A percentile compares a stretch with the other conserved stretches of the same genome.
These are phyloP conservation scores for Apotomis turbidana DNA, from an alignment of 2,888 invertebrate genomes.

Conservation along the genomic window DNA sequence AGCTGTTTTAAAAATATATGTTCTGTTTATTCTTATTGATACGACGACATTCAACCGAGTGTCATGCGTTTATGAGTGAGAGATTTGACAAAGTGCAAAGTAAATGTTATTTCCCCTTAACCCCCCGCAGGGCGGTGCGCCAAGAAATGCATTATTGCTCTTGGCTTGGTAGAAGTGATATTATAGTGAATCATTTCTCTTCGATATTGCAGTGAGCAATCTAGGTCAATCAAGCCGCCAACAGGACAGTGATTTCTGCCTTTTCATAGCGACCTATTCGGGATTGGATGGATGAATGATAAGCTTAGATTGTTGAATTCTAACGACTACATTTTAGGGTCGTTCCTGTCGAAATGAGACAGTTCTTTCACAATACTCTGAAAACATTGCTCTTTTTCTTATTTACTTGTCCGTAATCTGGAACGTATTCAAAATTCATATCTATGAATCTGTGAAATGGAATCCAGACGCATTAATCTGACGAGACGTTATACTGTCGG, in stretches of 20 bases:
- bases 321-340: not conserved
- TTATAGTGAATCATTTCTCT: conserved; percentile 51
- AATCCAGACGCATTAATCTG: conserved; percentile 3
- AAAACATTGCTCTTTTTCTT: not conserved
- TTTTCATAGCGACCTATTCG: not conserved
- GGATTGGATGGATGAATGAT: not conserved
- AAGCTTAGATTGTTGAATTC: not conserved
- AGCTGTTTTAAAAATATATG: not conserved
- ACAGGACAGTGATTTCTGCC: conserved; percentile 1
- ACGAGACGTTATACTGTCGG: not conserved
- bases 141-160: conserved; percentile 65
- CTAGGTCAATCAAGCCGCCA: conserved; percentile 8
- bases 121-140: conserved; percentile 61
- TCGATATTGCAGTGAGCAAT: conserved; percentile 21
- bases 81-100: conserved; percentile 63
- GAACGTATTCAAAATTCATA: conserved; percentile 6
- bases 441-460: conserved; percentile 7
- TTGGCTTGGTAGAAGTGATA: conserved; percentile 57
- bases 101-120: conserved; percentile 61
- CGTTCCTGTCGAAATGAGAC: conserved; percentile 6
- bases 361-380: conserved; percentile 1
- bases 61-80: conserved; percentile 43
- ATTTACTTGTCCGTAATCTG: conserved; percentile 8
- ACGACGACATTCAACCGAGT: conserved; percentile 29
- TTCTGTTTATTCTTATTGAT: conserved; percentile 6